These are phyloP conservation scores for Epinephelus coioides DNA, from an alignment of 2,797 vertebrate genomes.

Conservation along the genomic window DNA sequence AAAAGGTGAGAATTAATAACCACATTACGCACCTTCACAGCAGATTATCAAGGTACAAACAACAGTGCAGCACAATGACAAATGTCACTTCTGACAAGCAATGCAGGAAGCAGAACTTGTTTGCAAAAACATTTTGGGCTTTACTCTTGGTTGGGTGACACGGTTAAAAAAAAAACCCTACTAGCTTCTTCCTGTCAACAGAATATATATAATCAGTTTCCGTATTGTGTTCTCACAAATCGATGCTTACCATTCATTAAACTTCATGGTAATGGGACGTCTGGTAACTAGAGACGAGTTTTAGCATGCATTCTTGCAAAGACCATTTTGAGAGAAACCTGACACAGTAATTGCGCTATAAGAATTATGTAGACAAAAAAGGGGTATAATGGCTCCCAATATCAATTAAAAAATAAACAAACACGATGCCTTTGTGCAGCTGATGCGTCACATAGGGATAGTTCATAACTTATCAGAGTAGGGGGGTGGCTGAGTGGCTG, in stretches of 20 bases:
- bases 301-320: not conserved
- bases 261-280: not conserved
- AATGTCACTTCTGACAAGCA: not conserved
- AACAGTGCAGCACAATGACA: not conserved
- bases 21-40: slow-evolving; percentile 1
- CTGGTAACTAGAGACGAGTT: not conserved
- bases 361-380: not conserved
- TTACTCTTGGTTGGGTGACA: not conserved
- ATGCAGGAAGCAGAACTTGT: not conserved
- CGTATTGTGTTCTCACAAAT: too few species aligned
- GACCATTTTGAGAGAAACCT: not conserved
- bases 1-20: slow-evolving; percentile 8
- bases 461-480: too few species aligned
- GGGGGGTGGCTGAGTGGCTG: too few species aligned
- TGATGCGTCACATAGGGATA: not conserved
- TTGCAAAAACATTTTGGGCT: not conserved
- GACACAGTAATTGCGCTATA: not conserved
- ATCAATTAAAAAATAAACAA: not conserved
- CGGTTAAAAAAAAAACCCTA: not conserved
- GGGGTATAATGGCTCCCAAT: not conserved
- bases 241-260: not conserved
- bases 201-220: not conserved
- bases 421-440: not conserved
- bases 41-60: slow-evolving; percentile 3
- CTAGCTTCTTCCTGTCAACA: not conserved